Evolutionary conservation across 2,797 vertebrate genomes (phyloP).

Genomic region (Yasuhikotakia modesta): DNA sequence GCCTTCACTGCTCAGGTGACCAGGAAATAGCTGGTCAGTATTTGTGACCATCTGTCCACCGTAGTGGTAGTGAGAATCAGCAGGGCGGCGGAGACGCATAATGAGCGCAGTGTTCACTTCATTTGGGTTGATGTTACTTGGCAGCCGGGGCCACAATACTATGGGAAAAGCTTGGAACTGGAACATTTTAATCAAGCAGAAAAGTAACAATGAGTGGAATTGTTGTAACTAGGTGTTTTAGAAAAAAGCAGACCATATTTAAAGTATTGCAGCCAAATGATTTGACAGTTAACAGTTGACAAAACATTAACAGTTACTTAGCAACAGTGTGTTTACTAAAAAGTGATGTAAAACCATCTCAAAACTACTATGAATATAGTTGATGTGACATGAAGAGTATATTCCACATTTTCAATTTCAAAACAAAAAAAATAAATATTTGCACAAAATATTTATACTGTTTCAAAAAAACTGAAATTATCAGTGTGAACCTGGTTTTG

Average conservation of each 20-base stretch:
- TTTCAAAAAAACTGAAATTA: background rate
- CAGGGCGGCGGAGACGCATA: slow-evolving; percentile 65
- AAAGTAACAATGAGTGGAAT: slow-evolving; percentile 41
- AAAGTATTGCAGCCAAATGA: slow-evolving; percentile 40
- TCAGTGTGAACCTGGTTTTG: background rate
- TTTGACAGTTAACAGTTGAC: too few relatives aligned
- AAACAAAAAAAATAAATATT: too few relatives aligned
- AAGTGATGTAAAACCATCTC: background rate
- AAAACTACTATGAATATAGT: too few relatives aligned
- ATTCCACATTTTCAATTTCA: too few relatives aligned
- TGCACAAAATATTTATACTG: background rate
- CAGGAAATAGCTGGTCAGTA: slow-evolving; percentile 74
- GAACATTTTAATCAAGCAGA: slow-evolving; percentile 55
- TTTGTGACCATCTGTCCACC: slow-evolving; percentile 70
- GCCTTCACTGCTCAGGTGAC: slow-evolving; percentile 71
- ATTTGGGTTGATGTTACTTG: slow-evolving; percentile 57
- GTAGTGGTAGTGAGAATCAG: slow-evolving; percentile 60
- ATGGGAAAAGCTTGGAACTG: slow-evolving; percentile 53
- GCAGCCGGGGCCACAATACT: slow-evolving; percentile 46
- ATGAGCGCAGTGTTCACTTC: slow-evolving; percentile 61
- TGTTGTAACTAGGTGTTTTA: slow-evolving; percentile 43
- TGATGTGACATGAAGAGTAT: too few relatives aligned
- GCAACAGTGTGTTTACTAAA: slow-evolving; percentile 10
- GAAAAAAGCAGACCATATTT: slow-evolving; percentile 45
- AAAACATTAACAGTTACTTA: slow-evolving; percentile 50